These are phyloP conservation scores for Phortica variegata DNA, from an alignment of 1,140 invertebrate species.

Conservation along the genomic window DNA sequence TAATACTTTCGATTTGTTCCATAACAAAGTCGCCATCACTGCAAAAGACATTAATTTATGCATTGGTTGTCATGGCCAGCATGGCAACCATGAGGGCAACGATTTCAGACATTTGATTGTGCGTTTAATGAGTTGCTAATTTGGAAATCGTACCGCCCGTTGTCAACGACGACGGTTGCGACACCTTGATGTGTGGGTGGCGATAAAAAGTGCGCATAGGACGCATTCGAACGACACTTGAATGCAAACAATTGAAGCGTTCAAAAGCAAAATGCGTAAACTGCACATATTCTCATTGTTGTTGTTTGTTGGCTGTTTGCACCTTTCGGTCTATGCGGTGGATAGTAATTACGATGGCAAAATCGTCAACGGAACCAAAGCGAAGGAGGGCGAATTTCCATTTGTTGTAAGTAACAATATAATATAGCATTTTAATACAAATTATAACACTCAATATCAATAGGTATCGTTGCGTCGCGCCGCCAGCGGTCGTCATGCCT, in stretches of 20 bases:
- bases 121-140: conserved; percentile 14
- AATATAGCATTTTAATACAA: no score
- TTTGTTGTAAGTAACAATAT: no score
- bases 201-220: no score
- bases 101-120: conserved; percentile 9
- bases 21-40: conserved; percentile 28
- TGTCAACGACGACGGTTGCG: no score
- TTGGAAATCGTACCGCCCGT: no score
- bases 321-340: background rate
- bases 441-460: background rate
- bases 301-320: no score
- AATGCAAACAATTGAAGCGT: no score
- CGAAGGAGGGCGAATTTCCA: conserved; percentile 36
- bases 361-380: conserved; percentile 42
- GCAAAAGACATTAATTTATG: no score
- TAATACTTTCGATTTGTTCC: conserved; percentile 39
- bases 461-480: conserved; percentile 39
- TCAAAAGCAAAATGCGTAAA: conserved; percentile 9
- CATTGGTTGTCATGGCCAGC: no score
- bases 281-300: no score
- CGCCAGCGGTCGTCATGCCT: conserved; percentile 39
- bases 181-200: no score
- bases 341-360: conserved; percentile 20
- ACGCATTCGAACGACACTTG: no score
- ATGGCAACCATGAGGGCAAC: conserved; percentile 4